phyloP scores from a whole-genome alignment of 2,113 vertebrate genomes.

The Pelodiscus sinensis region DNA sequence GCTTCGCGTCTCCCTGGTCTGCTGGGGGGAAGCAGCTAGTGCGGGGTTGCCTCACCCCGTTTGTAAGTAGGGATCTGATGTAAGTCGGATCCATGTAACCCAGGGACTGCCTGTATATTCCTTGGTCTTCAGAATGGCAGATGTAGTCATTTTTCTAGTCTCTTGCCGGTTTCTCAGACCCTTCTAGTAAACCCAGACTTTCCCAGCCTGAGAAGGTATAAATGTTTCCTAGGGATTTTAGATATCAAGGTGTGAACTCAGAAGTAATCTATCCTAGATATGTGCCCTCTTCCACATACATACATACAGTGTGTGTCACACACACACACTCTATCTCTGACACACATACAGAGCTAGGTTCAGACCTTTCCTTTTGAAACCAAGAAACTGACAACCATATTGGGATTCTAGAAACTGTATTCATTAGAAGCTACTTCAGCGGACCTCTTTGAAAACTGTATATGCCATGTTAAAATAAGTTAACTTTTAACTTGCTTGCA shows the following conservation, averaged over 20 bases:
- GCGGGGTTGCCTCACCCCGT: too few species aligned
- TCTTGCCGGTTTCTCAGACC: background rate
- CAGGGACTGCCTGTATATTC: too few species aligned
- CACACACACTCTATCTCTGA: too few species aligned
- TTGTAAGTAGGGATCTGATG: too few species aligned
- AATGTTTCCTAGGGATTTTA: background rate
- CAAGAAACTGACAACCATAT: background rate
- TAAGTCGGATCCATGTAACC: too few species aligned
- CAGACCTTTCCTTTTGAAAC: background rate
- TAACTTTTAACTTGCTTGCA: conserved; percentile 59
- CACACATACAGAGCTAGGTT: background rate
- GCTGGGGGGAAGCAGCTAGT: too few species aligned
- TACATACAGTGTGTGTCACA: too few species aligned
- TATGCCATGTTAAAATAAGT: background rate
- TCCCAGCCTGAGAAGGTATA: background rate
- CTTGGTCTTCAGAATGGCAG: background rate
- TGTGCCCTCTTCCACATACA: too few species aligned
- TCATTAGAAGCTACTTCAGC: background rate
- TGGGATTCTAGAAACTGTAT: background rate
- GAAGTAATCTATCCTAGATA: background rate
- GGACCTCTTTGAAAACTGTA: background rate
- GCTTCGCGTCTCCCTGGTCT: too few species aligned
- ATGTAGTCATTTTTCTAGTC: background rate
- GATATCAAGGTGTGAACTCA: too few species aligned
- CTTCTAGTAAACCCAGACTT: background rate